phyloP scores from a whole-genome alignment of 2,113 vertebrate species.

The Ptilonorhynchus violaceus region DNA sequence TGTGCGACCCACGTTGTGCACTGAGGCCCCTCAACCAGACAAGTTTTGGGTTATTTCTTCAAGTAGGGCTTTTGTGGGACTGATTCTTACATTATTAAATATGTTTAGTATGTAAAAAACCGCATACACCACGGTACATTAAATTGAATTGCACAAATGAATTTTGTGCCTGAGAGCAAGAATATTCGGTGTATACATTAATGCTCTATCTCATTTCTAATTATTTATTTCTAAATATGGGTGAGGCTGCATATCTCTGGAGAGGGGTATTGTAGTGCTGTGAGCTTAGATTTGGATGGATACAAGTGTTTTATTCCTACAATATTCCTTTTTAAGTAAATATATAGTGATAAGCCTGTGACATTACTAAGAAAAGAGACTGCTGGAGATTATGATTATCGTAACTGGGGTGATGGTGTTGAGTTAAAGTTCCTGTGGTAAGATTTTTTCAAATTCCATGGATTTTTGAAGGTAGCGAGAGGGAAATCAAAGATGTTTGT shows the following conservation, averaged over 20 bases:
- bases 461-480: not conserved
- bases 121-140: accelerated
- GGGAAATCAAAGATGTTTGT: not conserved
- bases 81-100: not conserved
- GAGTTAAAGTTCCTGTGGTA: not conserved
- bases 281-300: not conserved
- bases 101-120: not conserved
- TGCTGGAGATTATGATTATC: not conserved
- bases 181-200: not conserved
- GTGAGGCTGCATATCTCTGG: not conserved
- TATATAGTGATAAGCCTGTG: not conserved
- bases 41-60: not conserved
- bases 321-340: not conserved
- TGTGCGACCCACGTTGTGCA: accelerated
- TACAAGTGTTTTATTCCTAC: not conserved
- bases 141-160: not conserved
- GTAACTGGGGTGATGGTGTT: not conserved
- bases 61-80: not conserved
- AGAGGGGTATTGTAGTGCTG: not conserved
- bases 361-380: not conserved
- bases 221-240: not conserved
- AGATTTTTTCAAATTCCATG: not conserved
- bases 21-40: not conserved
- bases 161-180: not conserved
- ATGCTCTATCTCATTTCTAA: not conserved